phyloP scores from a whole-genome alignment of 2,888 invertebrate genomes.

The Nudaria mundana region DNA sequence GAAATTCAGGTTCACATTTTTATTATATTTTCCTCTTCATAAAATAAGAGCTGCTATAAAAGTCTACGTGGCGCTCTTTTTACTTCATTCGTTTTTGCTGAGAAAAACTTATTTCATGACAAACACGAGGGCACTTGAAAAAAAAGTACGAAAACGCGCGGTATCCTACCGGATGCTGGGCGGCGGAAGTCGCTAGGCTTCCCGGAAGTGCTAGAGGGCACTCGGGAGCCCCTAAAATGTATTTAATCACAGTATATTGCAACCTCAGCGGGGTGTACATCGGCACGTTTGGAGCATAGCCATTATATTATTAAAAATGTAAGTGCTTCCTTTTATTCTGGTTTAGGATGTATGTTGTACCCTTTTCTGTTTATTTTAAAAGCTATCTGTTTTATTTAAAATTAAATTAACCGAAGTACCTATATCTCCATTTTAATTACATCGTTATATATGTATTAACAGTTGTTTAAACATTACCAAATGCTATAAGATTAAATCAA shows the following conservation, averaged over 20 bases:
- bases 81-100: constrained; percentile 40
- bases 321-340: constrained; percentile 27
- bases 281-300: constrained; percentile 27
- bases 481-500: too few species aligned
- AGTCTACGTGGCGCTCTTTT: constrained; percentile 33
- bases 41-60: constrained; percentile 25
- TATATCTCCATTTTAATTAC: too few species aligned
- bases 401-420: neutral
- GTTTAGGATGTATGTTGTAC: constrained; percentile 14
- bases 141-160: constrained; percentile 66
- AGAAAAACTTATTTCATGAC: constrained; percentile 45
- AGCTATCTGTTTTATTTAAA: constrained; percentile 3
- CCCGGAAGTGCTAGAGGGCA: constrained; percentile 73
- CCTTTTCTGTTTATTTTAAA: constrained; percentile 23
- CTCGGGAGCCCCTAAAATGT: constrained; percentile 68
- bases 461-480: too few species aligned
- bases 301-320: constrained; percentile 51
- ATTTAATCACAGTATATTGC: constrained; percentile 64
- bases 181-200: constrained; percentile 73
- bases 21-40: constrained; percentile 12
- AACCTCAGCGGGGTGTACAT: constrained; percentile 43
- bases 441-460: too few species aligned
- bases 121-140: constrained; percentile 58
- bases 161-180: constrained; percentile 70
- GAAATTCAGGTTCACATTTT: constrained; percentile 16